Base-by-base conservation (phyloP, 2,797 vertebrate genomes). In the Psittacula echo region DNA sequence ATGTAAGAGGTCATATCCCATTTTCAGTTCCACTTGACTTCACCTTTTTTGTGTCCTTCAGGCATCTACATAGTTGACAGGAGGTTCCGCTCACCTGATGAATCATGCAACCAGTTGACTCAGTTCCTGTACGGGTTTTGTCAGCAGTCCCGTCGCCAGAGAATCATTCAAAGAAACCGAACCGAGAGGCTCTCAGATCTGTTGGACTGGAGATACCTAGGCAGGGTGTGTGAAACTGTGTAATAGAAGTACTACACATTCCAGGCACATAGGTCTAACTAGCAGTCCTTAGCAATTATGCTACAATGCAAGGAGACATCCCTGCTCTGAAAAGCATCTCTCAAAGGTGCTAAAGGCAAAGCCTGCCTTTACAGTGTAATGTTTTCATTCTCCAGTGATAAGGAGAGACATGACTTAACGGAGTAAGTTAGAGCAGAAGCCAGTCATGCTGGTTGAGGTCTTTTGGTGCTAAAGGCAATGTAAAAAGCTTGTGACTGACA, bases 41-140 rank as follows among this genome's bases (percentile, higher is more conserved):
- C 4, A 3, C n/a, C 27, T 42, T 47, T 14, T 72, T 65, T 68
- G 34, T 89, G 56, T 79, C 45, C 30, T 51, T 48, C 95, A 99
- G 99, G 99, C 47, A 98, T 99, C 96, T 99, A 99, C 98, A 99
- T 99, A 2, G 98, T 99, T 88, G 99, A 99, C 95, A 98, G 99
- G n/a, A 97, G 99, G 48, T 99, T 98, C 97, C 95, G 98, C n/a
- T 99, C 99, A 1, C 98, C 98, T 0, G 99, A 99, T 1, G 99
- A 99, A 81, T 99, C 99, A 2, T 99, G 99, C 87, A 99, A 99
- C 94, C 99, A 99, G 97, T 98, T 99, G 97, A 99, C 99, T 50
- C 99, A 99, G 96, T 99, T 99, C 98, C 98, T 99, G 94, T 99
- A 99, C 3, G 97, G 97, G 6, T 99, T 99, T 96, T 99, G 99